Base-by-base conservation (phyloP, 2,888 invertebrate genomes). In the Pachymerium ferrugineum region DNA sequence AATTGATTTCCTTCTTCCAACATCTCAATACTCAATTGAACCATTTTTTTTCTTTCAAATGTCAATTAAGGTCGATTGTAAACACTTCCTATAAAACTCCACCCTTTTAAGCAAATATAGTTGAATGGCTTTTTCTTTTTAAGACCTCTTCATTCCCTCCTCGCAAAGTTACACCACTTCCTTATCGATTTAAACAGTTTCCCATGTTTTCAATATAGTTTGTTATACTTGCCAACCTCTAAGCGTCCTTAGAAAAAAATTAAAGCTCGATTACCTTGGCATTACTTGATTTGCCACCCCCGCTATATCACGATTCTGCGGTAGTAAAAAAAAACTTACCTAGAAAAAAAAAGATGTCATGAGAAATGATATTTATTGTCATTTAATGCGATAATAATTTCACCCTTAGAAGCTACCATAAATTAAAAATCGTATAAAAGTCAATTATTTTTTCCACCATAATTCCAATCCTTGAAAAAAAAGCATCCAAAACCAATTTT, bases 21-120 rank as follows among this genome's bases (percentile, higher is more conserved):
- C 22, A 62, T 62, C 28, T 62, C 62, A 62, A 62, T 62, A 62
- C 28, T 62, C 62, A 62, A 28, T 62, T 28, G 28, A 62, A 62
- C 10, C 28, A 1, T 22, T 62, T 25, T 62, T 22, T 14, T 8
- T 25, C 28, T 22, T 8, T 25, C 22, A 12, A 62, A 62, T 62
- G 12, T 14, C 62, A 62, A 62, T 62, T 62, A 62, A 25, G 14
- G 12, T 10, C 10, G n/a, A 25, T 22, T 28, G 16, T 38, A 38
- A 12, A 3, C 25, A 62, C 62, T 62, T 62, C 62, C 62, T 22
- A n/a, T n/a, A 28, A 62, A 54, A 22, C 62, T 62, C 62, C 62
- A 62, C 62, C 62, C 62, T 28, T 25, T 12, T 0, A 16, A n/a
- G 14, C 16, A 38, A 38, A 38, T 16, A 38, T 4, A 38, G 16